Evolutionary conservation across 92 coral and sea anemone species (phyloP), one percentile per base, ranked within the genome.

Genomic region (Parazoanthus atlanticus): DNA sequence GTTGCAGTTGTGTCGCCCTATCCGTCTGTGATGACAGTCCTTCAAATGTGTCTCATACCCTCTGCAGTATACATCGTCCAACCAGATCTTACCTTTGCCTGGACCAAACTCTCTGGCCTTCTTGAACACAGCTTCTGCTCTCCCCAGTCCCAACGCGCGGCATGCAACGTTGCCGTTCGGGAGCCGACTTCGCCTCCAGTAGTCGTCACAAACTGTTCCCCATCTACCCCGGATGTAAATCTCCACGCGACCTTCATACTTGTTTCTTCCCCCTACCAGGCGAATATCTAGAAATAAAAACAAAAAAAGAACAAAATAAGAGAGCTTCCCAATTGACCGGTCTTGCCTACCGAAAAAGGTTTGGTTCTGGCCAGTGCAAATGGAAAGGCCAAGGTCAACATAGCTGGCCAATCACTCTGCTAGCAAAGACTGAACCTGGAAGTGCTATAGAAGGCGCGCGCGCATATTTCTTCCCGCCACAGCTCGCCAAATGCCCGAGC

Each of bases 201-300:
- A 54, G 34, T 81, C 85, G 26, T 81, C 70, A 81, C 85, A 81
- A 9, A 81, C 19, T 15, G 46, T 81, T 19, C 85, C 70, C 85
- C 85, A 81, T 34, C 29, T 65, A 8, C 74, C 85, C 13, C 28
- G 36, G 85, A 26, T 26, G 72, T 56, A 81, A 21, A 81, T 81
- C 73, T 81, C 85, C 28, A 81, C 70, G 26, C 85, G 85, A 15
- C 85, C 85, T 26, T 61, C 85, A 49, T 81, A 81, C 5, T 30
- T 34, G 28, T 56, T 58, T 3, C 28, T 80, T 54, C 73, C 85
- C 9, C 73, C 72, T 33, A 23, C 85, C 19, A 81, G 54, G 15
- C 85, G 85, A 64, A 81, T 61, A 23, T 23, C 85, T 80, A 10
- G 15, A 2, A 52, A 3, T 5, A 30, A 32, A 32, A 71, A 4